These are phyloP conservation scores for Chaunax sp. DNA, from an alignment of 2,797 vertebrate genomes.

Conservation along the genomic window DNA sequence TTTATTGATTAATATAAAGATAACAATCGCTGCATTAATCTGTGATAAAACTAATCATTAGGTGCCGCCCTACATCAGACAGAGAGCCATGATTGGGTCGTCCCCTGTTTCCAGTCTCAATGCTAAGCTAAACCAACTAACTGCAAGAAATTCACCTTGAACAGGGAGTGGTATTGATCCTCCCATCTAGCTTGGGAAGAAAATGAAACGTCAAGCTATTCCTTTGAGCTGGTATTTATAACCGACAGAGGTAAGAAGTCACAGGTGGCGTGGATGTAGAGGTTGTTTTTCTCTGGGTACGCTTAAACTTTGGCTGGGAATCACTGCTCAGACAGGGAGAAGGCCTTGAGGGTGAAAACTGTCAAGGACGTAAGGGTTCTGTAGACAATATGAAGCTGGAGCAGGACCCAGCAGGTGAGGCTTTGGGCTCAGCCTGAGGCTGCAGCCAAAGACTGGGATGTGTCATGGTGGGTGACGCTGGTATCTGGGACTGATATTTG, in stretches of 20 bases:
- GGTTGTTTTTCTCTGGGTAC: conserved; percentile 14
- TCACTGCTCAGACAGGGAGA: conserved; percentile 19
- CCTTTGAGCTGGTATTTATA: conserved; percentile 6
- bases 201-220: neutral
- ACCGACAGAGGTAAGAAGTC: neutral
- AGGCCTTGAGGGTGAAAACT: conserved; percentile 33
- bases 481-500: conserved; percentile 34
- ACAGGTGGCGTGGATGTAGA: conserved; percentile 32
- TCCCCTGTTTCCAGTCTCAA: neutral
- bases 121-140: neutral
- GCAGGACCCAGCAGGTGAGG: neutral
- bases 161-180: neutral
- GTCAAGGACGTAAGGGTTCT: conserved; percentile 25
- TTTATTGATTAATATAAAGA: neutral
- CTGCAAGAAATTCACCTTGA: neutral
- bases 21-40: no score
- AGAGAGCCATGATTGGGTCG: no score
- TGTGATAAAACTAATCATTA: no score
- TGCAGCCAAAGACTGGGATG: conserved; percentile 14
- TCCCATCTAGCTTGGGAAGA: neutral
- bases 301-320: conserved; percentile 22
- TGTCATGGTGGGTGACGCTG: conserved; percentile 12
- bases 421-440: conserved; percentile 8
- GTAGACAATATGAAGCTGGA: neutral
- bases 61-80: neutral